A percentile compares a stretch with the other conserved stretches of the same genome.
phyloP scores from a whole-genome alignment of 2,113 vertebrate species.

The Poecilia latipinna region DNA sequence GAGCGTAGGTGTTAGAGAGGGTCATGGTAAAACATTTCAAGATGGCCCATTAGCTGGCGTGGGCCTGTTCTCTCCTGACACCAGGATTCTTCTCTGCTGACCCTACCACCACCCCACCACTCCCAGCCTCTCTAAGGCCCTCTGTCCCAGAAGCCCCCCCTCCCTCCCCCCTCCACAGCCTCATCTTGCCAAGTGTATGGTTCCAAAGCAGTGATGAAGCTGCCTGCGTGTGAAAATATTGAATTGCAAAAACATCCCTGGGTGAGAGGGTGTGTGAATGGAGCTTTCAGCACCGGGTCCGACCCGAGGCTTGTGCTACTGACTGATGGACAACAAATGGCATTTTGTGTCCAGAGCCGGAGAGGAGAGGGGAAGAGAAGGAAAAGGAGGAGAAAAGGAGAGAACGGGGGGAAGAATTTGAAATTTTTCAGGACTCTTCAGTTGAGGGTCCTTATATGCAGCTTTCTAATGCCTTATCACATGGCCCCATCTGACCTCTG shows the following conservation, averaged over 20 bases:
- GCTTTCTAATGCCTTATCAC: constrained; percentile 78
- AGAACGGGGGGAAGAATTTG: constrained; percentile 14
- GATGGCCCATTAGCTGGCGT: constrained; percentile 80
- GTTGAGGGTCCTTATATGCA: constrained; percentile 56
- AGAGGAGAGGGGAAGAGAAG: constrained; percentile 48
- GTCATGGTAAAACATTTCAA: constrained; percentile 83
- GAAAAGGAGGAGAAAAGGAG: constrained; percentile 40
- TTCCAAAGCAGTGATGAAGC: constrained; percentile 95
- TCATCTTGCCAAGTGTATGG: constrained; percentile 87
- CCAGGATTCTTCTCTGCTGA: constrained; percentile 73
- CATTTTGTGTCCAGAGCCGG: constrained; percentile 76
- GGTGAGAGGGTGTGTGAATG: constrained; percentile 88
- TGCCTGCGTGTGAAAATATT: constrained; percentile 98
- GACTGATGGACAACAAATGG: constrained; percentile 97
- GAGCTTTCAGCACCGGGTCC: constrained; percentile 88
- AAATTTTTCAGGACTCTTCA: constrained; percentile 68
- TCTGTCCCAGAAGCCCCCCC: constrained; percentile 80
- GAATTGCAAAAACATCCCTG: constrained; percentile 96
- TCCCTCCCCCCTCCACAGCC: constrained; percentile 68
- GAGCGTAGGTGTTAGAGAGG: constrained; percentile 59
- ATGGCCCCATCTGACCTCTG: constrained; percentile 76
- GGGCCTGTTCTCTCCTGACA: constrained; percentile 67
- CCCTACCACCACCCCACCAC: constrained; percentile 24
- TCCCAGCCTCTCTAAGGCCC: constrained; percentile 60
- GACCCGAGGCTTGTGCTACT: constrained; percentile 80